Evolutionary conservation across 2,113 vertebrate species (phyloP), one percentile per base, ranked within the genome.

Genomic region (Globicephala melas): DNA sequence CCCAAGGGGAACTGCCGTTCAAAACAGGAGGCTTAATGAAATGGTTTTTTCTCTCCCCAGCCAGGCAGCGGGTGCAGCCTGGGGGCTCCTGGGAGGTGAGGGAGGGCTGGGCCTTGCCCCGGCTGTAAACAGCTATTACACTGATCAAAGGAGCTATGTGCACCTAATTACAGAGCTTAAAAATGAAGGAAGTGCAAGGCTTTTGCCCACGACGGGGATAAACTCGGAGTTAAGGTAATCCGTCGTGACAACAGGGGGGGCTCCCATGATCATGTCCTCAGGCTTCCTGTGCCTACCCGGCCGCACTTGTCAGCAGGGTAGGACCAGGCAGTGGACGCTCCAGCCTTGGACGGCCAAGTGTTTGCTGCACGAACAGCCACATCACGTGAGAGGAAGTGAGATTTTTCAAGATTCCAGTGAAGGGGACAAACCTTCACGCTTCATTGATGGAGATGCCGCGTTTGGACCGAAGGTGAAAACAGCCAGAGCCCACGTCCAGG

Each of bases 121-220:
- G 8, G 55, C 10, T 12, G 60, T 71, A 80, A 89, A 89, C 83
- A 89, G 96, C 53, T 38, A 77, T 85, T n/a, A 67, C 12, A 0
- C 60, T 53, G 68, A 95, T 94, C 89, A 77, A 70, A 97, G 77
- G 91, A 53, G 65, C 73, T 53, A 9, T 55, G 53, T 17, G 23
- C 79, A 63, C 96, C 25, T 94, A 70, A 96, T 89, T 47, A 95
- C 33, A 90, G 92, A 71, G 80, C 79, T 84, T 55, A 20, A 36
- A 73, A 13, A 26, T 0, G 55, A 36, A 93, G 87, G 77, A 68
- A 70, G 81, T 4, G 70, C 26, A 47, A 25, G 50, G 38, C 25
- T 21, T 28, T 21, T 33, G 31, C 91, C 95, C 33, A 36, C 2
- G 5, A n/a, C 18, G n/a, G 23, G 77, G 36, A 50, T 31, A 31